Percentiles rank a stretch among this genome's conserved stretches.
phyloP scores from a whole-genome alignment of 1,140 invertebrate species.

The Drepana arcuata region DNA sequence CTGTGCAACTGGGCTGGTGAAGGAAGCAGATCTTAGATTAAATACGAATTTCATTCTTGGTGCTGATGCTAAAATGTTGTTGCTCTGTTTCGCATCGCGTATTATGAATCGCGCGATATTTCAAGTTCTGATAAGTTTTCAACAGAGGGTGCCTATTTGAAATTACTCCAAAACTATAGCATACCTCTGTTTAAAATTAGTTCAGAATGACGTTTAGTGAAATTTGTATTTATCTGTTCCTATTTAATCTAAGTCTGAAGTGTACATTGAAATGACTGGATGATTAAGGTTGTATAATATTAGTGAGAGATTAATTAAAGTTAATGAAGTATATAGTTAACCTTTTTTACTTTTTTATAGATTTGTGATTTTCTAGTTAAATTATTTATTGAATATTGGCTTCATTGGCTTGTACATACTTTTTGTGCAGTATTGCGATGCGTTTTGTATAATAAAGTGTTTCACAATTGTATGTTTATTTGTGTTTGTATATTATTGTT shows the following conservation, averaged over 20 bases:
- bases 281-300: slow-evolving; percentile 25
- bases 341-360: slow-evolving; percentile 19
- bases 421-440: slow-evolving; percentile 18
- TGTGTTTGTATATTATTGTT: not conserved
- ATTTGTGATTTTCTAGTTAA: slow-evolving; percentile 22
- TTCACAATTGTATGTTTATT: slow-evolving; percentile 4
- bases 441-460: slow-evolving; percentile 27
- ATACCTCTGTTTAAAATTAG: no score
- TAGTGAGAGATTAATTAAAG: slow-evolving; percentile 18
- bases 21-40: slow-evolving; percentile 41
- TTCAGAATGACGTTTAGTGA: slow-evolving; percentile 4
- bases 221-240: slow-evolving; percentile 22
- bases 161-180: no score
- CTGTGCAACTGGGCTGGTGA: slow-evolving; percentile 60
- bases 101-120: no score
- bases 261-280: slow-evolving; percentile 20
- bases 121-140: no score
- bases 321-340: no score
- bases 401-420: slow-evolving; percentile 34
- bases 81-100: no score
- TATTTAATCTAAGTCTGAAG: slow-evolving; percentile 46
- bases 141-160: no score
- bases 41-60: no score
- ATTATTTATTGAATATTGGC: slow-evolving; percentile 33
- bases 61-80: no score